Percentiles rank a stretch among this genome's conserved stretches.
Conservation (phyloP, 1,140 invertebrate species). For the Episyrphus balteatus region DNA sequence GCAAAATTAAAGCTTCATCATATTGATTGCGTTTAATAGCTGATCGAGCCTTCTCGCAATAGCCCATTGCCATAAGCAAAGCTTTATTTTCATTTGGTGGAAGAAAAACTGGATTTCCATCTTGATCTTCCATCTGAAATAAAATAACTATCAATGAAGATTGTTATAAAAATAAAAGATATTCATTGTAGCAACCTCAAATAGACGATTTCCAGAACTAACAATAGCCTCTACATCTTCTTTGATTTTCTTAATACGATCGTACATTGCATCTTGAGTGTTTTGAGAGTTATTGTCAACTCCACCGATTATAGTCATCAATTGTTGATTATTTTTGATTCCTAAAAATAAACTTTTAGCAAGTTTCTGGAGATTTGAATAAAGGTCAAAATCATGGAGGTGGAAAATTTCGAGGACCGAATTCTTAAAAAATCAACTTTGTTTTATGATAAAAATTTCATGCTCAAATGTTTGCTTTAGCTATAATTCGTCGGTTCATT, state of each 20-base stretch:
- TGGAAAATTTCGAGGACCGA: too few species aligned
- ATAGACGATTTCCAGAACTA: conserved; percentile 17
- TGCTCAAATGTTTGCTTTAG: too few species aligned
- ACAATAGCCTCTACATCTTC: conserved; percentile 26
- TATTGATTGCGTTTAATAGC: conserved; percentile 54
- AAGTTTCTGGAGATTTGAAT: neutral
- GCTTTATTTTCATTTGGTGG: conserved; percentile 53
- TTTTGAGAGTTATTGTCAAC: conserved; percentile 18
- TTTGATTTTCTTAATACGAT: conserved; percentile 25
- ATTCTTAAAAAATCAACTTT: too few species aligned
- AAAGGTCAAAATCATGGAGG: too few species aligned
- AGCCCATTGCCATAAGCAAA: conserved; percentile 58
- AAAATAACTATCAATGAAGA: conserved; percentile 9
- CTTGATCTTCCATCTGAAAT: conserved; percentile 62
- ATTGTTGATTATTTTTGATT: conserved; percentile 52
- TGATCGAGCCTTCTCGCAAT: conserved; percentile 63
- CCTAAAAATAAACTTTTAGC: conserved; percentile 4
- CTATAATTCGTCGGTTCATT: too few species aligned
- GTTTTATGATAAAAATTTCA: too few species aligned
- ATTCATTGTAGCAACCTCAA: conserved; percentile 15
- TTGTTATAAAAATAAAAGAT: neutral
- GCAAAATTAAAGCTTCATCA: conserved; percentile 53
- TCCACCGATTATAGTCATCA: conserved; percentile 47
- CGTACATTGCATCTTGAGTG: conserved; percentile 16
- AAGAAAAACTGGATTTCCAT: conserved; percentile 55